A percentile compares a stretch with the other conserved stretches of the same genome.
These are phyloP conservation scores for Heteractis magnifica DNA, from an alignment of 92 coral and sea anemone species.

Conservation along the genomic window DNA sequence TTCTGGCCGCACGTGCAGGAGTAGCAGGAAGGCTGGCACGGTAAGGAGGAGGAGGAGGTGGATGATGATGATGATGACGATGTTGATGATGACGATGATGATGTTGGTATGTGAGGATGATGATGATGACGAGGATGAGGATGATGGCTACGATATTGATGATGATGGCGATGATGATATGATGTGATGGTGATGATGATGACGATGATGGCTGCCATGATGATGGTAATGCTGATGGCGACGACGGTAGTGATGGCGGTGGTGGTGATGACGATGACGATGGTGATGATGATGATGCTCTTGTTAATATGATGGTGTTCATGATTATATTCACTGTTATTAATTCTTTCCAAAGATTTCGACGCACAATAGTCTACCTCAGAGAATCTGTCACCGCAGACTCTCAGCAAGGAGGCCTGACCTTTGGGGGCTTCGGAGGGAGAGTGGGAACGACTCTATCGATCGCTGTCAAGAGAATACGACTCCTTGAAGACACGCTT, in stretches of 20 bases:
- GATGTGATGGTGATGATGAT: background rate
- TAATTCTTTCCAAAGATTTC: slow-evolving; percentile 50
- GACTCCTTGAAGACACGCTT: slow-evolving; percentile 74
- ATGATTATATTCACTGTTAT: background rate
- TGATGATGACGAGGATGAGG: too few species aligned
- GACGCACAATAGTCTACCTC: slow-evolving; percentile 74
- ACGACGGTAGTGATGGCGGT: background rate
- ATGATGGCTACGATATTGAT: too few species aligned
- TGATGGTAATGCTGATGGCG: too few species aligned
- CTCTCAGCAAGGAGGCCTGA: slow-evolving; percentile 71
- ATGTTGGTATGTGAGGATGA: background rate
- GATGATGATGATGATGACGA: background rate
- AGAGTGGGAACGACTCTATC: slow-evolving; percentile 89
- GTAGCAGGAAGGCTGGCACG: slow-evolving; percentile 93
- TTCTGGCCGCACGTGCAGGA: slow-evolving; percentile 91
- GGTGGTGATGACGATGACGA: background rate
- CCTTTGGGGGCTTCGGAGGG: slow-evolving; percentile 71
- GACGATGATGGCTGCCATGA: too few species aligned
- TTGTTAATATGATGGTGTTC: background rate
- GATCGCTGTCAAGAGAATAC: slow-evolving; percentile 68
- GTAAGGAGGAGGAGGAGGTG: slow-evolving; percentile 17
- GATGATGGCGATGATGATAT: background rate
- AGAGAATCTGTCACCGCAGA: slow-evolving; percentile 82
- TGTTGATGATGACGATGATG: background rate
- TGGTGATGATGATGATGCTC: background rate